Conservation (phyloP, 2,888 invertebrate species). For the Heliothis peltigera region DNA sequence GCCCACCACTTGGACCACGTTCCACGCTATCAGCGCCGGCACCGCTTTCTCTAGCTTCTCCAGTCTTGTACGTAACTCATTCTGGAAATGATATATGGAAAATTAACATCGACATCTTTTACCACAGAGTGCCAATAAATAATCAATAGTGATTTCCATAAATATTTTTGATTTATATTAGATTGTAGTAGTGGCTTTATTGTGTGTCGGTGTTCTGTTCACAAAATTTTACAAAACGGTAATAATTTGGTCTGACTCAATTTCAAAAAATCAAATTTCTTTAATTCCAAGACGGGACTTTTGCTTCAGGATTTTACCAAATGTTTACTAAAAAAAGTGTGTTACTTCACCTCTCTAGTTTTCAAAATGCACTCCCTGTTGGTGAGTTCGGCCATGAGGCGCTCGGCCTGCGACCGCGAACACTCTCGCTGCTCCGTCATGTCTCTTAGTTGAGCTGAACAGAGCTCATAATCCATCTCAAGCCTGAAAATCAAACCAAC, state of each 20-base stretch:
- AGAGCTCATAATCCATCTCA: constrained; percentile 91
- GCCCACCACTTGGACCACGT: constrained; percentile 85
- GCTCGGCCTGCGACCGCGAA: constrained; percentile 87
- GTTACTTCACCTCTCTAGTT: constrained; percentile 84
- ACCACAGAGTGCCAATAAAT: too few species aligned
- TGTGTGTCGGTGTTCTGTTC: too few species aligned
- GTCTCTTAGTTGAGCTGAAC: constrained; percentile 89
- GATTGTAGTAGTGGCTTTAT: too few species aligned
- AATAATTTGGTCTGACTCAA: too few species aligned
- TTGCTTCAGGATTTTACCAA: too few species aligned
- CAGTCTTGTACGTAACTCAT: constrained; percentile 88
- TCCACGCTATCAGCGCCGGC: constrained; percentile 91
- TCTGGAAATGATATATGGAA: constrained; percentile 80
- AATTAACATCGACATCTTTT: background rate
- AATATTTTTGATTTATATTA: too few species aligned
- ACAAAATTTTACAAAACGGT: too few species aligned
- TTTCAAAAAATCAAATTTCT: too few species aligned
- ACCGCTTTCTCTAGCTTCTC: constrained; percentile 90
- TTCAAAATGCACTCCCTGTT: constrained; percentile 87
- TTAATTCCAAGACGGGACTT: too few species aligned
- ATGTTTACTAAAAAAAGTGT: background rate
- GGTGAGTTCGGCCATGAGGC: constrained; percentile 78
- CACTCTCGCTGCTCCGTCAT: constrained; percentile 90
- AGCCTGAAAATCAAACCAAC: constrained; percentile 75
- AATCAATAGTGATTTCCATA: too few species aligned